Base-by-base conservation (phyloP, 2,797 vertebrate genomes). In the Otus scops region DNA sequence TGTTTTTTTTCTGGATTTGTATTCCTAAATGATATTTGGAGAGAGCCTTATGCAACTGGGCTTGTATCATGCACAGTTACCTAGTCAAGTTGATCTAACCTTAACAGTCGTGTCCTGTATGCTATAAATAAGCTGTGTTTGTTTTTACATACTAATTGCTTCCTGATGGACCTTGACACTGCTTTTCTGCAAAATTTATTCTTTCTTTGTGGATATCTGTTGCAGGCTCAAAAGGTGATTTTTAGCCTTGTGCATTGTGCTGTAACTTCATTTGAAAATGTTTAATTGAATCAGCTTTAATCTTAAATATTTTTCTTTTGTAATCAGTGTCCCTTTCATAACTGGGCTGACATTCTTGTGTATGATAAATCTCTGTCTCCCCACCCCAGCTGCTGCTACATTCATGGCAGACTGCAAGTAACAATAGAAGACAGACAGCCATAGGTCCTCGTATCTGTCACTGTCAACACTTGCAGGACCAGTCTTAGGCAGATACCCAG, bases 391-490 rank as follows among this genome's bases (percentile, higher is more conserved):
- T 83, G 13, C 53, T 71, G 39, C 65, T n/a, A 16, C 30, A 45
- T 51, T 26, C 9, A 0, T 20, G 19, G 11, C 53, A 54, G 50
- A 20, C 45, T 73, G 41, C 39, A 85, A 59, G 47, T 27, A 64
- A 23, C 8, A 59, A 28, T 2, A 27, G 41, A 57, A 82, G 50
- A 18, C 32, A 61, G 27, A 1, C 36, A 64, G 61, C 34, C 9
- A 1, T 24, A 34, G 38, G 19, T 53, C 2, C 8, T 81, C 5
- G 0, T 1, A 2, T 12, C 20, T 82, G 22, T 61, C 21, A 5
- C 43, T 63, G 26, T 43, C 70, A 34, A 2, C 30, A 2, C 28
- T 65, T 61, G 22, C 38, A 61, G 69, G 53, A 43, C 26, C 13
- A 32, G 21, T 41, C 47, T 47, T 45, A 0, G 0, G 30, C 60